Evolutionary conservation across 2,797 vertebrate species (phyloP), one percentile per base, ranked within the genome.

Genomic region (Steatocranus sp.): DNA sequence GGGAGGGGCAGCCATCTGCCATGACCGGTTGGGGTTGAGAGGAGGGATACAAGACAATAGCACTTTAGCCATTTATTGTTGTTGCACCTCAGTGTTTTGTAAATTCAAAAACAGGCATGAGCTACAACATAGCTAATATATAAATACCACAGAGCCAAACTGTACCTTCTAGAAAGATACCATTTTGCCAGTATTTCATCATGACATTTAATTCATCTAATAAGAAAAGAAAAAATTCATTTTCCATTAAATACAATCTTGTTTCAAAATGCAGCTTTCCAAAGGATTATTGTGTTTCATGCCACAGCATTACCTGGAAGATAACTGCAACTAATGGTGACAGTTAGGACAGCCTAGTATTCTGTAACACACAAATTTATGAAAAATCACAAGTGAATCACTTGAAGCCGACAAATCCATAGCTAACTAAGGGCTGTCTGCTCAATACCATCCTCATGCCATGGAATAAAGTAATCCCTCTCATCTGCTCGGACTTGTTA

Each of bases 401-500:
- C 53, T 85, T 82, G 56, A 87, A 92, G 87, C 89, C 5, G 68
- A 90, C 87, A 92, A 92, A 93, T 89, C 89, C 90, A 87, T 75
- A 83, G 88, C 87, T 93, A 92, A 91, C 85, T 86, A 79, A 90
- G 80, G 70, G 78, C 91, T 93, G 94, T 95, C 95, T 94, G 95
- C 95, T 91, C 92, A 87, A 93, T 93, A 88, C 94, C 94, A 89
- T 94, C 93, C 92, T 93, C 95, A 92, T 96, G 96, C 92, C 90
- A 88, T 75, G 82, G 89, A 96, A 97, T 95, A 94, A 95, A 97
- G 95, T 97, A 97, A 97, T 97, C 95, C 95, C 91, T 95, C 95
- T 97, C 96, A 97, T 97, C 96, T 96, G 96, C 94, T 96, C 93
- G 94, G 95, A 96, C 96, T 95, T 95, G 94, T 95, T 97, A 97